These are phyloP conservation scores for Drosophila ironensis DNA, from an alignment of 1,140 invertebrate species.

Conservation along the genomic window DNA sequence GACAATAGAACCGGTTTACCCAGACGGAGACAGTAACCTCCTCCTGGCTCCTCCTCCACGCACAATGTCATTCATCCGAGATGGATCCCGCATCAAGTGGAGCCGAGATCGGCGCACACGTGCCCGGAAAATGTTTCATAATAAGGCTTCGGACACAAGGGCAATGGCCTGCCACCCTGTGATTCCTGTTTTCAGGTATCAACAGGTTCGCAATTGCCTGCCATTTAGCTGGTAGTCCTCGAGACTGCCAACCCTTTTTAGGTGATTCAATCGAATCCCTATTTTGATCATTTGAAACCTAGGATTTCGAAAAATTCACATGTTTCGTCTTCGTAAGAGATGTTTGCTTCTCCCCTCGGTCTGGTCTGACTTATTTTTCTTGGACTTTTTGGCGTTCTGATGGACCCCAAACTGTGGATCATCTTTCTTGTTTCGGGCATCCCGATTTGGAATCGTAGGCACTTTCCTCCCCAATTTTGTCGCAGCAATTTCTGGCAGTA, in stretches of 20 bases:
- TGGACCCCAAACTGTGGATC: neutral
- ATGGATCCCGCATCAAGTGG: conserved; percentile 16
- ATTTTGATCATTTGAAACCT: too few relatives aligned
- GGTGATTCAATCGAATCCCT: too few relatives aligned
- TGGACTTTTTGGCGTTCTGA: conserved; percentile 1
- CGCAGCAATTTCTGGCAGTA: conserved; percentile 8
- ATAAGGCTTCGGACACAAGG: conserved; percentile 6
- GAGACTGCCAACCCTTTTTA: too few relatives aligned
- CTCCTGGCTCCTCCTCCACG: too few relatives aligned
- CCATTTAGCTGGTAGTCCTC: too few relatives aligned
- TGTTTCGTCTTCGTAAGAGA: too few relatives aligned
- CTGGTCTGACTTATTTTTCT: too few relatives aligned
- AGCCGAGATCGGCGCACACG: too few relatives aligned
- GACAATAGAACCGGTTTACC: conserved; percentile 26
- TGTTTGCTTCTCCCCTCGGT: too few relatives aligned
- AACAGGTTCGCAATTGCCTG: too few relatives aligned
- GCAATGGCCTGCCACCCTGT: conserved; percentile 8
- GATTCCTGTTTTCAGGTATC: neutral
- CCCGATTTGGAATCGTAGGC: too few relatives aligned
- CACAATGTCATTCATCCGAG: conserved; percentile 3
- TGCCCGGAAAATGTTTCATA: conserved; percentile 9
- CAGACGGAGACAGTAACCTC: conserved; percentile 1
- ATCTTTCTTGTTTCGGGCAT: neutral
- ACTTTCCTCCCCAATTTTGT: neutral
- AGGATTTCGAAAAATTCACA: too few relatives aligned